Percentiles rank a stretch among this genome's conserved stretches.
These are phyloP conservation scores for Tetanocera ferruginea DNA, from an alignment of 2,888 invertebrate genomes.

Conservation along the genomic window DNA sequence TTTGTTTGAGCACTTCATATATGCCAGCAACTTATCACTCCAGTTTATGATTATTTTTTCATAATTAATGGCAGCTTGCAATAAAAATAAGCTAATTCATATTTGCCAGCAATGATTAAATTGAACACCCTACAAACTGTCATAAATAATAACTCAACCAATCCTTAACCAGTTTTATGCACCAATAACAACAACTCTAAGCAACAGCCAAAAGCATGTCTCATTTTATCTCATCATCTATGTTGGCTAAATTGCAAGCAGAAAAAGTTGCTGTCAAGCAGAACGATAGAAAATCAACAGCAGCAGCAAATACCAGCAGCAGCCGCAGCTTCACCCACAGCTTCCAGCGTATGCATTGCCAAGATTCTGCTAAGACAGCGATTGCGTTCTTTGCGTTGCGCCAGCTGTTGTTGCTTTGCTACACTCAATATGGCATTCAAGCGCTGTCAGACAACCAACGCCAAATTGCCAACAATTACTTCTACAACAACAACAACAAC, in stretches of 20 bases:
- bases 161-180: neutral
- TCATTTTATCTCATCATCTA: neutral
- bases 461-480: neutral
- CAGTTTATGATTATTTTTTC: too few species aligned
- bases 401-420: neutral
- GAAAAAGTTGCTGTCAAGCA: neutral
- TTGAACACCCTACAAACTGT: neutral
- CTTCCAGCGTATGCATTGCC: neutral
- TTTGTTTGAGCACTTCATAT: neutral
- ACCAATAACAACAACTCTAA: neutral
- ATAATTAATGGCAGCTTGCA: too few species aligned
- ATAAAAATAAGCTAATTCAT: too few species aligned
- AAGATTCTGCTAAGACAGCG: neutral
- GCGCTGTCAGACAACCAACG: neutral
- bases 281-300: neutral
- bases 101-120: too few species aligned
- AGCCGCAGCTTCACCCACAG: slow-evolving; percentile 6
- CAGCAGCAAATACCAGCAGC: neutral
- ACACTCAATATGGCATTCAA: too few species aligned
- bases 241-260: neutral
- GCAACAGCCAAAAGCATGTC: neutral
- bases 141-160: slow-evolving; percentile 1
- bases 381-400: neutral
- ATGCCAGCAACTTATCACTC: neutral
- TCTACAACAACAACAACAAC: slow-evolving; percentile 1